Evolutionary conservation across 2,888 invertebrate species (phyloP), one percentile per base, ranked within the genome.

Genomic region (Lottia scabra): DNA sequence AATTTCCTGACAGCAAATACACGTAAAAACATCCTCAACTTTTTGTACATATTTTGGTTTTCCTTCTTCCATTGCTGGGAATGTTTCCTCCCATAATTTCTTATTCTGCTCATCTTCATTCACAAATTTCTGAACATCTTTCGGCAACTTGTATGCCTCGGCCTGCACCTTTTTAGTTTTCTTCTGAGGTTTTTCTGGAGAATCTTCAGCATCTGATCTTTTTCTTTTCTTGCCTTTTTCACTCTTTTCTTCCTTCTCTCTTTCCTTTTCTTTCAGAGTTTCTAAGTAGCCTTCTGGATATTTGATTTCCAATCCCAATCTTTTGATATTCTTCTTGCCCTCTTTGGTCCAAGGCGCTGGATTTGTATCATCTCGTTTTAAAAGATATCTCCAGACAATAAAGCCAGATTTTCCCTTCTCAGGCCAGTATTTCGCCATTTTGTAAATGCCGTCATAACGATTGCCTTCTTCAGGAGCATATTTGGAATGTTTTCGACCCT

Each of bases 371-470:
- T 96, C 96, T 68, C 96, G 90, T 64, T 93, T 90, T 74, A 96
- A 86, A 48, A 94, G 86, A 87, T 94, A 96, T 73, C 94, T 92
- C 95, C 95, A 96, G 43, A 96, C 94, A 12, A 92, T 91, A 85
- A 92, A 95, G 0, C 95, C 95, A 2, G 95, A 94, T 82, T 93
- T 91, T 0, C 95, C 95, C 73, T 91, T 93, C 86, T 94, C 93
- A 0, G 94, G 94, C 90, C 94, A 95, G 86, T 95, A 96, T 82
- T 94, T 95, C 0, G 95, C 94, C 0, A 96, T 93, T 90, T 96
- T 96, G 89, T 96, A 96, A 68, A 95, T 93, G 0, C 96, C 96
- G 85, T 96, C 96, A 87, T 96, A 96, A 78, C 95, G 81, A 78
- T 89, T 88, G 12, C 91, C 96, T 81, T 94, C 94, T 74, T 92